phyloP scores from a whole-genome alignment of 1,140 invertebrate species.

The Cyclargus thomasi region DNA sequence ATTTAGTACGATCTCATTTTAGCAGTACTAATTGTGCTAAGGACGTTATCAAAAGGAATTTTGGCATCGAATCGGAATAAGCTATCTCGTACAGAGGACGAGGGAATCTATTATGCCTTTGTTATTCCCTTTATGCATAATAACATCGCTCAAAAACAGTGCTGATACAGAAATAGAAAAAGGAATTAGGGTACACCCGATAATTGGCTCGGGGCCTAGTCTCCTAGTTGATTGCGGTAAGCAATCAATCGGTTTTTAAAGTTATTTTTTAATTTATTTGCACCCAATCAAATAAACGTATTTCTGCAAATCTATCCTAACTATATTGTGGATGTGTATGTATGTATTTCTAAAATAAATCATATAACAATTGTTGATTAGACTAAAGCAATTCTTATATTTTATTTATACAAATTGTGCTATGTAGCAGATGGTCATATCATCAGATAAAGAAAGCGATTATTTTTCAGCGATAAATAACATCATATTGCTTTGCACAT shows the following conservation, averaged over 20 bases:
- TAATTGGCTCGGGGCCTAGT: not conserved
- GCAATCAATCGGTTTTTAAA: not conserved
- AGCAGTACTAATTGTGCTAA: constrained; percentile 37
- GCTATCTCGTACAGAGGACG: constrained; percentile 6
- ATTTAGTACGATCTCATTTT: constrained; percentile 40
- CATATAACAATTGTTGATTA: too few relatives aligned
- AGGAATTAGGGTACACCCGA: constrained; percentile 5
- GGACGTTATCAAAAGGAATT: constrained; percentile 34
- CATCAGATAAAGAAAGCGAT: constrained; percentile 22
- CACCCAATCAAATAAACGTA: too few relatives aligned
- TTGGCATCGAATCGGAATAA: constrained; percentile 32
- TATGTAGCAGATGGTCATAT: not conserved
- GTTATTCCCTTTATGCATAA: constrained; percentile 12
- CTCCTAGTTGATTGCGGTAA: not conserved
- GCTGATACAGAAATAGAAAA: constrained; percentile 2
- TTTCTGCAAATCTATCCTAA: too few relatives aligned
- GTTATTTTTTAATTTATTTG: too few relatives aligned
- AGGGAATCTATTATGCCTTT: constrained; percentile 10
- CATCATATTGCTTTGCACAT: constrained; percentile 32
- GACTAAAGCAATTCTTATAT: not conserved
- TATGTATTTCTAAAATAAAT: too few relatives aligned
- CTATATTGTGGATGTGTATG: not conserved
- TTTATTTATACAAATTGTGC: not conserved
- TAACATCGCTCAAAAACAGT: not conserved
- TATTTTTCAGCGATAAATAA: constrained; percentile 26